Base-by-base conservation (phyloP, 2,113 vertebrate genomes). In the Halichoerus grypus region DNA sequence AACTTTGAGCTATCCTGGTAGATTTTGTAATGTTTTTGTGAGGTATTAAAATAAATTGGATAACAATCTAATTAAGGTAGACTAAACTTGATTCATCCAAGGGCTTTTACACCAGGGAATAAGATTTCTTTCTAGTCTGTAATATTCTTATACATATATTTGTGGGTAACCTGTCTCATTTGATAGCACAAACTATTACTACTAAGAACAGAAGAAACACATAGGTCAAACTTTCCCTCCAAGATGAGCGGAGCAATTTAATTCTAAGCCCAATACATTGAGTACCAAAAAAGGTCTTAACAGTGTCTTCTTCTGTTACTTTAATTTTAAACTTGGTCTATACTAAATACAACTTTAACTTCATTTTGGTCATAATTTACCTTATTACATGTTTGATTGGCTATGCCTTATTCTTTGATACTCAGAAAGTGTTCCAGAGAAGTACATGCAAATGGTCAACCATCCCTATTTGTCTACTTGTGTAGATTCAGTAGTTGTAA, bases 211-310 rank as follows among this genome's bases (percentile, higher is more conserved):
- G n/a, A 84, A 42, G 31, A 91, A 59, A 65, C 42, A 22, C 2
- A 82, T 3, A 84, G 21, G 53, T 7, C 10, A 71, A 61, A 79
- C 11, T 72, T 65, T n/a, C 28, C 11, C 33, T 14, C 21, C 36
- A n/a, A 72, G 51, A 96, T 77, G 24, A 93, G 10, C 26, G 79
- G 91, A 10, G 12, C 5, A 81, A 95, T 79, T 92, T 89, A 59
- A 95, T 82, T 89, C 28, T 82, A 80, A 95, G 84, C 79, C 18
- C 94, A 91, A 89, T 72, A 57, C 21, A 53, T 19, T 89, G 33
- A 55, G 55, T 55, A 46, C 39, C 12, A 53, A 28, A 61, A 81
- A 46, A 76, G 21, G 28, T 65, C 36, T 6, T 81, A 95, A 88
- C 31, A 39, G 11, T 95, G 15, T 33, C 12, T 61, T 83, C 26